These are phyloP conservation scores for Boloria selene DNA, from an alignment of 2,888 invertebrate genomes.

Conservation along the genomic window DNA sequence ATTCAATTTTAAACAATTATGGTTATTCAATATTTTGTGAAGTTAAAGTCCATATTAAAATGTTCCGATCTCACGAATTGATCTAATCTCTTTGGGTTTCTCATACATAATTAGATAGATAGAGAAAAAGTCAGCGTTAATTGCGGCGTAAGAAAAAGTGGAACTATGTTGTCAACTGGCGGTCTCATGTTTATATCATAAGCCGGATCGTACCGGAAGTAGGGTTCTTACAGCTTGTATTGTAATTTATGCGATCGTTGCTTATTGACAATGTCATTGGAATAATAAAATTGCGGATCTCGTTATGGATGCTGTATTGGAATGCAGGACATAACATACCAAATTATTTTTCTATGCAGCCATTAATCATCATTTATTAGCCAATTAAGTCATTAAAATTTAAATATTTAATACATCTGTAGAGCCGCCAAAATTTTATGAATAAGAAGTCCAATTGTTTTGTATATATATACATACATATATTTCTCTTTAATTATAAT, in stretches of 20 bases:
- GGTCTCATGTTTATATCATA: slow-evolving; percentile 20
- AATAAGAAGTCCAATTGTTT: no score
- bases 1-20: slow-evolving; percentile 60
- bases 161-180: slow-evolving; percentile 41
- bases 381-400: no score
- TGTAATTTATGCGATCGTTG: slow-evolving; percentile 27
- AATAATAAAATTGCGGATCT: slow-evolving; percentile 18
- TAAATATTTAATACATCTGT: no score
- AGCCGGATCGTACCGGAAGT: slow-evolving; percentile 31
- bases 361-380: background rate
- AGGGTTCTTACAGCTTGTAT: slow-evolving; percentile 31
- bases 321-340: slow-evolving; percentile 1
- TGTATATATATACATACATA: no score
- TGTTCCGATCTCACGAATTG: slow-evolving; percentile 47
- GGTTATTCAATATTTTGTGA: slow-evolving; percentile 72
- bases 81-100: slow-evolving; percentile 55
- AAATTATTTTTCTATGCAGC: background rate
- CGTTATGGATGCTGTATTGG: slow-evolving; percentile 1
- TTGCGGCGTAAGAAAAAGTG: slow-evolving; percentile 44
- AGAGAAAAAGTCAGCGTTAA: slow-evolving; percentile 62
- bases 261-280: slow-evolving; percentile 28
- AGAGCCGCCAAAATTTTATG: no score
- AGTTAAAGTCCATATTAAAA: slow-evolving; percentile 52
- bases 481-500: no score
- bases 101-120: slow-evolving; percentile 63